Evolutionary conservation across 2,113 vertebrate genomes (phyloP).

Genomic region (Lepus timidus): DNA sequence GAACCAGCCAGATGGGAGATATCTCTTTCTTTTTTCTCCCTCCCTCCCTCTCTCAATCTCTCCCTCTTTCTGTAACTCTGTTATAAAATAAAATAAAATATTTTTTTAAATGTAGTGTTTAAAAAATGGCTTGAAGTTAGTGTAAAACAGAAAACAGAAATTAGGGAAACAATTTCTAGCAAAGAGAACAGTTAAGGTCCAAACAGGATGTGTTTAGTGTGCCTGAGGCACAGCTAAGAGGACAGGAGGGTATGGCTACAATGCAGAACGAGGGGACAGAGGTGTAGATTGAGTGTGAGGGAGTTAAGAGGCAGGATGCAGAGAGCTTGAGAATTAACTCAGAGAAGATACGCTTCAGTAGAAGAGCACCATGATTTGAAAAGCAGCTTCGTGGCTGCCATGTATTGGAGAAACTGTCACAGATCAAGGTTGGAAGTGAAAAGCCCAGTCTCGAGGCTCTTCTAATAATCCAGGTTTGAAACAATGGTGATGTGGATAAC

Average conservation of each 20-base stretch:
- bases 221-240: neutral
- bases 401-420: accelerated
- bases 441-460: neutral
- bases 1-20: no score
- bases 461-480: neutral
- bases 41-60: no score
- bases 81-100: no score
- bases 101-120: neutral
- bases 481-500: neutral
- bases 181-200: neutral
- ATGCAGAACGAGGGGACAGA: neutral
- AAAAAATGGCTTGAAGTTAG: neutral
- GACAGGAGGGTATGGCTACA: neutral
- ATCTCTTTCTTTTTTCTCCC: no score
- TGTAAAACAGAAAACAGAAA: neutral
- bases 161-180: neutral
- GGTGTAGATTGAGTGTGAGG: accelerated
- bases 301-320: neutral
- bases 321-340: neutral
- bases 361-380: neutral
- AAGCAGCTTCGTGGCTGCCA: neutral
- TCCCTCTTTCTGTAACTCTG: no score
- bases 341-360: neutral
- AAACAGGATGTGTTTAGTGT: neutral
- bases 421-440: neutral